These are phyloP conservation scores for Phymanthus crucifer DNA, from an alignment of 92 coral and sea anemone species.

Conservation along the genomic window DNA sequence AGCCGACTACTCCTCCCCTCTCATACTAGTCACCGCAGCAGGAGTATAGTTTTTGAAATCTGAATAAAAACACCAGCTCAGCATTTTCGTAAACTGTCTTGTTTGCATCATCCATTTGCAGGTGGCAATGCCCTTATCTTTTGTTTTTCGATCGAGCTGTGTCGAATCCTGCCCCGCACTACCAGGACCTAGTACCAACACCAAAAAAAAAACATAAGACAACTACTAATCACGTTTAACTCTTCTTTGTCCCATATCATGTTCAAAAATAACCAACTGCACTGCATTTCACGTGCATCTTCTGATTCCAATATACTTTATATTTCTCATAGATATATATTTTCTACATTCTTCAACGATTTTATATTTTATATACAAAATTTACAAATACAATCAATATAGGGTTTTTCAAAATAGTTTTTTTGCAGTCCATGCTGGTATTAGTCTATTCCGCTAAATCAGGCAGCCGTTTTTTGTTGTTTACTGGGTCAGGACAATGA, in stretches of 20 bases:
- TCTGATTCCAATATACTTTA: not conserved
- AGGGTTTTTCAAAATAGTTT: not conserved
- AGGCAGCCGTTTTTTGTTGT: not conserved
- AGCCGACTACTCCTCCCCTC: too few relatives aligned
- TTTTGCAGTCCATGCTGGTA: not conserved
- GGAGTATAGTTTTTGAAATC: not conserved
- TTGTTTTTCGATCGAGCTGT: slow-evolving; percentile 10
- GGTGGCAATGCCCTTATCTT: slow-evolving; percentile 6
- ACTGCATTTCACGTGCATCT: not conserved
- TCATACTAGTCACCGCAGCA: not conserved
- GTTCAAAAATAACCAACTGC: not conserved
- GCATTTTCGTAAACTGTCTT: not conserved
- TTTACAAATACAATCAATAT: not conserved
- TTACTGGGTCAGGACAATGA: not conserved
- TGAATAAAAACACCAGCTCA: slow-evolving; percentile 1
- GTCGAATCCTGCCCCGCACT: not conserved
- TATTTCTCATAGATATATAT: not conserved
- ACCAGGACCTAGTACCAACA: not conserved
- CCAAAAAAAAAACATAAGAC: not conserved
- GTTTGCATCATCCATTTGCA: slow-evolving; percentile 7
- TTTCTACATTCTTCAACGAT: not conserved
- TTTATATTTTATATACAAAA: not conserved
- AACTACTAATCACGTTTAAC: not conserved
- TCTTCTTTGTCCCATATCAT: not conserved
- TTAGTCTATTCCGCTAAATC: not conserved